These are phyloP conservation scores for Acronicta psi DNA, from an alignment of 2,888 invertebrate species.

Conservation along the genomic window DNA sequence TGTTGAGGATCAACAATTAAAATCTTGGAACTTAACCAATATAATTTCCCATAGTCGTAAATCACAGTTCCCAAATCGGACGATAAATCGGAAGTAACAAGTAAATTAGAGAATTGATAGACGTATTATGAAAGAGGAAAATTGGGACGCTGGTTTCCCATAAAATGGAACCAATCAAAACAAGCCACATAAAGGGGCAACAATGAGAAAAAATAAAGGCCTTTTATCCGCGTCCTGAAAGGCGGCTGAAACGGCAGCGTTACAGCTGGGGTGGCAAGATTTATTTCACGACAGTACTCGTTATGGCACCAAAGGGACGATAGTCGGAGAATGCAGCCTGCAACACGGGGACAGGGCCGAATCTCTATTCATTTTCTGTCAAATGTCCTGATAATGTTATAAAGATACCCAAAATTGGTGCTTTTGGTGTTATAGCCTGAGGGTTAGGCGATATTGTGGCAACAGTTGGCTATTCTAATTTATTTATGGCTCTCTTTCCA, in stretches of 20 bases:
- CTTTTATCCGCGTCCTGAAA: slow-evolving; percentile 83
- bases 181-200: slow-evolving; percentile 74
- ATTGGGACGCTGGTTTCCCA: slow-evolving; percentile 62
- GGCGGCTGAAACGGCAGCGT: slow-evolving; percentile 75
- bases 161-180: slow-evolving; percentile 81
- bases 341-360: slow-evolving; percentile 62
- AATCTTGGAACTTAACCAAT: slow-evolving; percentile 57
- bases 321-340: slow-evolving; percentile 78
- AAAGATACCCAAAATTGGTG: slow-evolving; percentile 16
- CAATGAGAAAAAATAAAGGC: slow-evolving; percentile 85
- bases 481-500: too few relatives aligned
- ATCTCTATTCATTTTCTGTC: slow-evolving; percentile 40
- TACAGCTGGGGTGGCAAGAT: slow-evolving; percentile 82
- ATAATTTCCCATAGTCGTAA: slow-evolving; percentile 58
- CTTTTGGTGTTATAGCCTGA: slow-evolving; percentile 9
- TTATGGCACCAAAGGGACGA: slow-evolving; percentile 85
- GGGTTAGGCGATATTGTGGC: neutral
- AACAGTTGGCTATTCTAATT: too few relatives aligned
- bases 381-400: slow-evolving; percentile 32
- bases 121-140: slow-evolving; percentile 33
- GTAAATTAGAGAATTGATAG: slow-evolving; percentile 39
- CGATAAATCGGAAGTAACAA: slow-evolving; percentile 51
- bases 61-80: slow-evolving; percentile 42
- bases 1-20: slow-evolving; percentile 56
- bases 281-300: slow-evolving; percentile 86